Conservation (phyloP, 64 coral and sea anemone species). For the Montipora foliosa region DNA sequence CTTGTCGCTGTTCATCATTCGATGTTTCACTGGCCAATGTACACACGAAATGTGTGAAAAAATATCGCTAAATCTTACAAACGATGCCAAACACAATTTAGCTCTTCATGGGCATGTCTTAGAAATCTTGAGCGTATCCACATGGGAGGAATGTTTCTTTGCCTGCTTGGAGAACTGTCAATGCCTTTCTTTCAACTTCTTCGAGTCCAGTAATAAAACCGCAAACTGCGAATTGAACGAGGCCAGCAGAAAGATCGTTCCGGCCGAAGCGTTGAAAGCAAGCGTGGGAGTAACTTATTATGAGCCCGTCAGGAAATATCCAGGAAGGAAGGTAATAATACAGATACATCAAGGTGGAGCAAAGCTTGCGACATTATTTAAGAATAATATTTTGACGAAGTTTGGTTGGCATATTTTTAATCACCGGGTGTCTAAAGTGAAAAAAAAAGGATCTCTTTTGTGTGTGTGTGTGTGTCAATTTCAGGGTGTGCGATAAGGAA, state of each 20-base stretch:
- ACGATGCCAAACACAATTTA: background rate
- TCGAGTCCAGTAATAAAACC: constrained; percentile 4
- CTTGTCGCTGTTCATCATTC: background rate
- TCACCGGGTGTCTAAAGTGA: no score
- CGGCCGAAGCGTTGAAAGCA: background rate
- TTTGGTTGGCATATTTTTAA: no score
- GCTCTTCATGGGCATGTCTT: background rate
- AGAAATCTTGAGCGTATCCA: background rate
- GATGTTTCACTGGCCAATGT: background rate
- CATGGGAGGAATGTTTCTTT: background rate
- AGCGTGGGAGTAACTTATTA: background rate
- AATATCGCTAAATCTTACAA: background rate
- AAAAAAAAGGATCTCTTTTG: no score
- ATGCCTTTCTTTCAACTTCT: constrained; percentile 17
- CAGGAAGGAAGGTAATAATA: background rate
- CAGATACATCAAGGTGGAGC: background rate
- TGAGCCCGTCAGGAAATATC: background rate
- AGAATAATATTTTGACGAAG: background rate
- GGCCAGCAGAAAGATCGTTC: background rate
- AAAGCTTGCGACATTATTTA: background rate
- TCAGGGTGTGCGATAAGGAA: no score
- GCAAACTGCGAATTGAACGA: constrained; percentile 36
- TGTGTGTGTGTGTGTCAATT: no score
- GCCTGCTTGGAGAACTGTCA: background rate
- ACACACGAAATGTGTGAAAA: background rate